Percentiles rank a stretch among this genome's conserved stretches.
Conservation (phyloP, 2,888 invertebrate genomes). For the Arctia plantaginis region DNA sequence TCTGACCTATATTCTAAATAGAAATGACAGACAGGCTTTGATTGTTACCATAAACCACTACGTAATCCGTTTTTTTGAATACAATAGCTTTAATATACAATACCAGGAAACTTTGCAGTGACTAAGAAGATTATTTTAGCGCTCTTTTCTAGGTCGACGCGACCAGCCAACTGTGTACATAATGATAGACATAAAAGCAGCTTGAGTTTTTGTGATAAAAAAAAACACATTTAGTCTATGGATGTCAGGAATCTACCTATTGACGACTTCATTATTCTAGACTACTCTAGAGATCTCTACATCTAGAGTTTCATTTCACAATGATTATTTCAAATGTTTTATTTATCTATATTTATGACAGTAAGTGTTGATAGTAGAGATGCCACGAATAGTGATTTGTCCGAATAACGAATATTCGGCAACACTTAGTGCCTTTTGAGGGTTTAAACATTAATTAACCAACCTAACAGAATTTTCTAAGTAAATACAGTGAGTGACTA, state of each 20-base stretch:
- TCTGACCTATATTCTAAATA: slow-evolving; percentile 1
- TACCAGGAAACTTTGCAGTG: slow-evolving; percentile 51
- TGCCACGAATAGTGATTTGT: too few species aligned
- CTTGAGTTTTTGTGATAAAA: slow-evolving; percentile 26
- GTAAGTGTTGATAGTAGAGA: too few species aligned
- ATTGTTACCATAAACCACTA: neutral
- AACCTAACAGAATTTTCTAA: too few species aligned
- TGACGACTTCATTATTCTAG: neutral
- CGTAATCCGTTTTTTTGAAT: slow-evolving; percentile 11
- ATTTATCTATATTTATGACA: too few species aligned
- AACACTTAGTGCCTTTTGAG: too few species aligned
- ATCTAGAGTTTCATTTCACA: too few species aligned
- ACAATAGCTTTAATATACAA: slow-evolving; percentile 35
- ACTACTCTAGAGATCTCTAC: too few species aligned
- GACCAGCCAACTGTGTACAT: slow-evolving; percentile 49
- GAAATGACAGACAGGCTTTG: neutral
- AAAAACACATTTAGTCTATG: slow-evolving; percentile 12
- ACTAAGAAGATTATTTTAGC: slow-evolving; percentile 49
- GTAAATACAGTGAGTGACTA: too few species aligned
- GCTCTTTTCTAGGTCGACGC: slow-evolving; percentile 48
- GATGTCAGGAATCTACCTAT: neutral
- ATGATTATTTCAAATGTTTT: too few species aligned
- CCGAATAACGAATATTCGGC: too few species aligned
- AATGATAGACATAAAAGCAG: slow-evolving; percentile 36
- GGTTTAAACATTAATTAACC: too few species aligned